phyloP scores from a whole-genome alignment of 2,113 vertebrate species.

The Prunella fulvescens region DNA sequence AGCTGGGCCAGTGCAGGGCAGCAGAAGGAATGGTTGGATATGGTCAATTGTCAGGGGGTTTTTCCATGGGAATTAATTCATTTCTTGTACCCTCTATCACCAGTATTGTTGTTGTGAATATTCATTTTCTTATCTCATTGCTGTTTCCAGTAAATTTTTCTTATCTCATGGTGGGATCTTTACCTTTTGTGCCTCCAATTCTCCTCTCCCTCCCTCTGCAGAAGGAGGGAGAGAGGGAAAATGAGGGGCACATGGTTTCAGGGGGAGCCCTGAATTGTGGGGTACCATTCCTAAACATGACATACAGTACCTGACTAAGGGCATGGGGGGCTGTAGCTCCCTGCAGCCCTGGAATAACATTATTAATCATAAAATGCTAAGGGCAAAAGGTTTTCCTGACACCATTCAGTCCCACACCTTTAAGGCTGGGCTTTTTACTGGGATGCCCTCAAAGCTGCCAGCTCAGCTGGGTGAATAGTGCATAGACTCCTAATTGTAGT shows the following conservation, averaged over 20 bases:
- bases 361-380: neutral
- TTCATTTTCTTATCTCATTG: neutral
- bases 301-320: neutral
- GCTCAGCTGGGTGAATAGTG: neutral
- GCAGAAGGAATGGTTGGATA: neutral
- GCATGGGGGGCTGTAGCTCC: neutral
- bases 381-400: neutral
- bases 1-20: neutral
- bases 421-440: neutral
- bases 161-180: fast-evolving
- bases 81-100: neutral
- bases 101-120: neutral
- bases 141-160: neutral
- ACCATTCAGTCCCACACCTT: neutral
- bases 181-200: neutral
- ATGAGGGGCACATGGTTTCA: neutral
- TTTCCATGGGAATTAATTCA: neutral
- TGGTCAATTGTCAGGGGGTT: neutral
- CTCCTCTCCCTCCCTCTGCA: neutral
- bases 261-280: neutral
- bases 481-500: neutral
- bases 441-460: neutral
- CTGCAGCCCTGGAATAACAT: neutral
- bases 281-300: neutral
- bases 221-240: neutral